A percentile compares a stretch with the other conserved stretches of the same genome.
Conservation (phyloP, 1,140 invertebrate genomes). For the Brachionus paranguensis region DNA sequence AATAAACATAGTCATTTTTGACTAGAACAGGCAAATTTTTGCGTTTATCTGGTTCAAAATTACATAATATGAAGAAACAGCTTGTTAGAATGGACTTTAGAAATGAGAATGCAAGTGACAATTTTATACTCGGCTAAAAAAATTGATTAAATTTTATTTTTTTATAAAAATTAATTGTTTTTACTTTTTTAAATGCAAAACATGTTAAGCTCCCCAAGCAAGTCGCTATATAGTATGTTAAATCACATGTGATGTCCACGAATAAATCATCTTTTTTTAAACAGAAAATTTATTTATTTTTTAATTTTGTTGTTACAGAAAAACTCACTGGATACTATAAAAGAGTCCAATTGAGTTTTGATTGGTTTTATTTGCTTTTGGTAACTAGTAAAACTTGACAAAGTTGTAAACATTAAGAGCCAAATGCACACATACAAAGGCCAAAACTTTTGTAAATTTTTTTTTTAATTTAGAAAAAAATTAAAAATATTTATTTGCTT, state of each 20-base stretch:
- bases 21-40: slow-evolving; percentile 21
- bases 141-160: background rate
- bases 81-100: slow-evolving; percentile 12
- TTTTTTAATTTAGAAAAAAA: background rate
- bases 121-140: slow-evolving; percentile 1
- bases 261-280: background rate
- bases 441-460: slow-evolving; percentile 10
- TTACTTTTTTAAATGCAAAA: slow-evolving; percentile 9
- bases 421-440: slow-evolving; percentile 18
- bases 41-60: slow-evolving; percentile 11
- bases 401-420: slow-evolving; percentile 15
- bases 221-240: background rate
- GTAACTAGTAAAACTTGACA: background rate
- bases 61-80: background rate
- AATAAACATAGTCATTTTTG: slow-evolving; percentile 20
- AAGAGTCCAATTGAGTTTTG: background rate
- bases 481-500: background rate
- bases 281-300: background rate
- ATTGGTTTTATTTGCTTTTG: slow-evolving; percentile 21
- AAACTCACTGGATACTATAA: background rate
- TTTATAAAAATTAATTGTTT: background rate
- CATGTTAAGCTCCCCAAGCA: background rate
- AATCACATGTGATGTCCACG: background rate
- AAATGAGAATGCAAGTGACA: background rate
- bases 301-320: too few relatives aligned